These are phyloP conservation scores for Dicaeum eximium DNA, from an alignment of 2,113 vertebrate genomes.

Conservation along the genomic window DNA sequence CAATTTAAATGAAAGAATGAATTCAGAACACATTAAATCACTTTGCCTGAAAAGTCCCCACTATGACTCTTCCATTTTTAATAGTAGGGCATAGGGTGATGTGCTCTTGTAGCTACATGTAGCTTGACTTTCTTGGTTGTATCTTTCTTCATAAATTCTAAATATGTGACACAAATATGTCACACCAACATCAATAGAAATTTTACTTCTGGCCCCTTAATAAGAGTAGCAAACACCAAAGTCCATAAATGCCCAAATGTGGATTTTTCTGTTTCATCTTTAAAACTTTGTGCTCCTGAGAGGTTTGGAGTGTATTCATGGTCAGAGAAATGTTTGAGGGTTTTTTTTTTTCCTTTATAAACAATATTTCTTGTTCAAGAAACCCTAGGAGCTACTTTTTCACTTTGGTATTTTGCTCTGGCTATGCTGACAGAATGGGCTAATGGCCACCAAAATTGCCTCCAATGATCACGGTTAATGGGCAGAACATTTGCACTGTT, in stretches of 20 bases:
- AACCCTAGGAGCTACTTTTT: not conserved
- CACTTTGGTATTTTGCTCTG: not conserved
- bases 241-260: not conserved
- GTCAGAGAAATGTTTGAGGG: not conserved
- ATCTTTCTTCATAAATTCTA: not conserved
- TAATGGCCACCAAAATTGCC: not conserved
- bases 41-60: constrained; percentile 7
- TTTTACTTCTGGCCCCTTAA: not conserved
- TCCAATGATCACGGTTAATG: not conserved
- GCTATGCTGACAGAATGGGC: not conserved
- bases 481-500: not conserved
- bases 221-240: not conserved
- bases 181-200: not conserved
- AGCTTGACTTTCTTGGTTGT: not conserved
- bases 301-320: not conserved
- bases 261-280: not conserved
- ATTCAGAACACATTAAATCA: constrained; percentile 33
- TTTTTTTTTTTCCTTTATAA: not conserved
- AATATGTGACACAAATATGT: not conserved
- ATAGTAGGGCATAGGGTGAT: fast-evolving
- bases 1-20: not conserved
- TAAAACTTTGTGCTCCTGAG: not conserved
- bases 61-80: not conserved
- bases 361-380: not conserved
- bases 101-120: not conserved